Evolutionary conservation across 30 jellyfish, hydroid and myxozoan species (phyloP).

Genomic region (Pseudorhiza aurosa): DNA sequence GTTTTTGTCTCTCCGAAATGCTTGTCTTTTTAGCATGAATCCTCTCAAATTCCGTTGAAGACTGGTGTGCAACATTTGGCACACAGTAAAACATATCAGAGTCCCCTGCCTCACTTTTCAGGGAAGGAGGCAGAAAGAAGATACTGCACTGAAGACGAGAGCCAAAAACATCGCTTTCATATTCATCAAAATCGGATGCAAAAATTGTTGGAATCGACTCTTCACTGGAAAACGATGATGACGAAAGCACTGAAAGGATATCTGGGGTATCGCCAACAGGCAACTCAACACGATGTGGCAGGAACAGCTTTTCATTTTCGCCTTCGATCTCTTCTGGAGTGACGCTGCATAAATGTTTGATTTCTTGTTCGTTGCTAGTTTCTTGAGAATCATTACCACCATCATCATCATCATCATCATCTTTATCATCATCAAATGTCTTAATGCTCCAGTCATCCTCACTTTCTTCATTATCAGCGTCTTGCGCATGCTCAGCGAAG

Average conservation of each 20-base stretch:
- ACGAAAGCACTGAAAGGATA: background rate
- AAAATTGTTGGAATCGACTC: slow-evolving; percentile 27
- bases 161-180: slow-evolving; percentile 57
- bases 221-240: slow-evolving; percentile 16
- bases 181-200: slow-evolving; percentile 67
- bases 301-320: background rate
- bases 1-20: background rate
- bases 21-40: background rate
- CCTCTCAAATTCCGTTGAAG: background rate
- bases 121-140: slow-evolving; percentile 40
- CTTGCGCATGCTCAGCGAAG: background rate
- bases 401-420: slow-evolving; percentile 11
- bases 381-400: background rate
- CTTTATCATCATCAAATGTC: slow-evolving; percentile 25
- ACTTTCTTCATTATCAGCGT: slow-evolving; percentile 16
- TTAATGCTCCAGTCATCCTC: slow-evolving; percentile 60
- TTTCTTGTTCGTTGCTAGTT: background rate
- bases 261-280: slow-evolving; percentile 69
- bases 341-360: background rate
- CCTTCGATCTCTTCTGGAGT: slow-evolving; percentile 6
- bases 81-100: slow-evolving; percentile 67
- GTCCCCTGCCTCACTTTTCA: slow-evolving; percentile 56
- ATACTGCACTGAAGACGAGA: background rate
- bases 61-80: background rate
- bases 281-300: slow-evolving; percentile 6